Evolutionary conservation across 2,113 vertebrate species (phyloP).

Genomic region (Meles meles): DNA sequence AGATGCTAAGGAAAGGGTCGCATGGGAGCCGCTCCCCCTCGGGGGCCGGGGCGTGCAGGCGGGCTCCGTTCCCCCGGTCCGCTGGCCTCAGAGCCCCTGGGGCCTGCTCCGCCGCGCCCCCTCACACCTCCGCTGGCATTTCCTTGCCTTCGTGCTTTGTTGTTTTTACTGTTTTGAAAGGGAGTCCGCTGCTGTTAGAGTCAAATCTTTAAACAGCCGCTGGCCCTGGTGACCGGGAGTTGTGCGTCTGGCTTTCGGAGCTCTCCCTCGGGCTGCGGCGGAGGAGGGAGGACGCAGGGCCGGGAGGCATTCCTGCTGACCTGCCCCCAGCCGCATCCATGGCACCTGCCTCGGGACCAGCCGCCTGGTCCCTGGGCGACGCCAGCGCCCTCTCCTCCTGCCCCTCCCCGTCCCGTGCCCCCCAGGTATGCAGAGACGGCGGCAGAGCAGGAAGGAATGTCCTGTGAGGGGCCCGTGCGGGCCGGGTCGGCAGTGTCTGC

Average conservation of each 20-base stretch:
- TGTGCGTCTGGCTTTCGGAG: not conserved
- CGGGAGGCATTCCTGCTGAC: not conserved
- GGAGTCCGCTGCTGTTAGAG: not conserved
- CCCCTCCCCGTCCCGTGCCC: fast-evolving
- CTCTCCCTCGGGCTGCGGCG: not conserved
- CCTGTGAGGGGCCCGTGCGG: not conserved
- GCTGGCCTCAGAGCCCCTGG: not conserved
- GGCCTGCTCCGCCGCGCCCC: fast-evolving
- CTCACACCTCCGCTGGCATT: not conserved
- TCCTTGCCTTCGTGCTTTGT: not conserved
- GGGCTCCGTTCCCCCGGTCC: not conserved
- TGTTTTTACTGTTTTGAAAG: not conserved
- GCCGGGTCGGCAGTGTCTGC: not conserved
- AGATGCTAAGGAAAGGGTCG: not conserved
- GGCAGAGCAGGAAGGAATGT: not conserved
- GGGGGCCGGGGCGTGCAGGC: fast-evolving
- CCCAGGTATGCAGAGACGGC: not conserved
- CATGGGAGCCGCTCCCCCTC: not conserved
- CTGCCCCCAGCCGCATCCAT: not conserved
- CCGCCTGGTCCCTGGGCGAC: not conserved
- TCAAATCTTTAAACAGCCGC: not conserved
- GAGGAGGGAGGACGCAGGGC: not conserved
- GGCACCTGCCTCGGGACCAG: not conserved
- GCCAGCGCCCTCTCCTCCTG: not conserved
- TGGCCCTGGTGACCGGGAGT: not conserved